Evolutionary conservation across 1,140 invertebrate genomes (phyloP).

Genomic region (Bombus consobrinus): DNA sequence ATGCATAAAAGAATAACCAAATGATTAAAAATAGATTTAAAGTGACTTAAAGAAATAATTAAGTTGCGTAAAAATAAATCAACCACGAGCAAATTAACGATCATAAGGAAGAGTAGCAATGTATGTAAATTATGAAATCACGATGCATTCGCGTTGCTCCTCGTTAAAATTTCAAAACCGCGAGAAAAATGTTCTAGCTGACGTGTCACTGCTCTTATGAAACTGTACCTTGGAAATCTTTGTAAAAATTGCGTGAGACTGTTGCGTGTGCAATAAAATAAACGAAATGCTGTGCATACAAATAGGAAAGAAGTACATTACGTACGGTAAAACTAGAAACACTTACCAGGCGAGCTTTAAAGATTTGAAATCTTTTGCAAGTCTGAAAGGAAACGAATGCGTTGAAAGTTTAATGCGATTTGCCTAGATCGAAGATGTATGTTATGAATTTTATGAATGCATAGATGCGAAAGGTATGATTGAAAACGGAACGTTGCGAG

Average conservation of each 20-base stretch:
- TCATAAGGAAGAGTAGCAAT: neutral
- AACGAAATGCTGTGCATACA: no score
- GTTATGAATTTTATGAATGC: neutral
- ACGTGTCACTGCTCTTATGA: neutral
- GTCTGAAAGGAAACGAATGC: neutral
- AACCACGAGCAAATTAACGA: neutral
- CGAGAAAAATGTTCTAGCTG: neutral
- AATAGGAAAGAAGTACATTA: neutral
- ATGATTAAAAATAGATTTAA: neutral
- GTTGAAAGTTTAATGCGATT: constrained; percentile 1
- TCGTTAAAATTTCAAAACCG: neutral
- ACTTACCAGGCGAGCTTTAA: neutral
- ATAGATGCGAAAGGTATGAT: neutral
- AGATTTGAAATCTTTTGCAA: neutral
- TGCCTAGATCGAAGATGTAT: neutral
- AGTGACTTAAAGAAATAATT: no score
- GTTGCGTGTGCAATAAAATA: neutral
- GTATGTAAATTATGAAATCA: neutral
- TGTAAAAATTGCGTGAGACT: neutral
- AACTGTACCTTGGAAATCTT: neutral
- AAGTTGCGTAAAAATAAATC: no score
- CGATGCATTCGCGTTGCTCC: neutral
- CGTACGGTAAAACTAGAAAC: neutral
- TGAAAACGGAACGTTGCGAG: neutral
- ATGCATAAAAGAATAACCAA: neutral